These are phyloP conservation scores for Hartigia nigra DNA, from an alignment of 2,888 invertebrate genomes.

Conservation along the genomic window DNA sequence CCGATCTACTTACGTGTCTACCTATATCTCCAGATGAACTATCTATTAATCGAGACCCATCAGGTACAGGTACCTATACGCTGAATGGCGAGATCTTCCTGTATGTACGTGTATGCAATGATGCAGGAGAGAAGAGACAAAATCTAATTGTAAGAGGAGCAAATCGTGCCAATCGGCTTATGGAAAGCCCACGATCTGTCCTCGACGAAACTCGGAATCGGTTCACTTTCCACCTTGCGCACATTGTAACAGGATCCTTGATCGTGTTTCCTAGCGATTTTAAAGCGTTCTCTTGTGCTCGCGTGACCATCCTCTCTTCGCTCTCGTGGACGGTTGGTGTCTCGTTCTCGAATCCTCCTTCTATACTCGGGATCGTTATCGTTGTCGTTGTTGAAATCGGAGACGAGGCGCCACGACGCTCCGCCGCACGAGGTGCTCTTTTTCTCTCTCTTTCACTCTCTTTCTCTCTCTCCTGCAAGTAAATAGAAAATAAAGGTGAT, in stretches of 20 bases:
- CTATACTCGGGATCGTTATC: conserved; percentile 33
- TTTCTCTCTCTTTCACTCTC: not conserved
- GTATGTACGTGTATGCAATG: not conserved
- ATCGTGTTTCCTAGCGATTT: conserved; percentile 42
- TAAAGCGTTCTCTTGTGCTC: conserved; percentile 15
- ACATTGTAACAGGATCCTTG: conserved; percentile 52
- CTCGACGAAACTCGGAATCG: not conserved
- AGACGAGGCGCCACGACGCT: conserved; percentile 42
- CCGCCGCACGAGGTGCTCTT: conserved; percentile 35
- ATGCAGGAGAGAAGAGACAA: not conserved
- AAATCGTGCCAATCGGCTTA: not conserved
- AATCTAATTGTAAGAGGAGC: not conserved
- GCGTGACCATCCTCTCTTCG: conserved; percentile 16
- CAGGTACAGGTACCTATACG: not conserved
- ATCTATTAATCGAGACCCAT: not conserved
- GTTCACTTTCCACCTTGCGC: conserved; percentile 53
- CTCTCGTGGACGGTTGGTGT: not conserved
- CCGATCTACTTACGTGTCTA: not conserved
- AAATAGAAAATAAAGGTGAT: not conserved
- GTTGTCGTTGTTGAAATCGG: conserved; percentile 26
- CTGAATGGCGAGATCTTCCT: not conserved
- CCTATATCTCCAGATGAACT: not conserved
- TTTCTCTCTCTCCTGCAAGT: not conserved
- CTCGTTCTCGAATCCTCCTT: not conserved
- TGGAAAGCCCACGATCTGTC: not conserved